A percentile compares a stretch with the other conserved stretches of the same genome.
Conservation (phyloP, 2,113 vertebrate species). For the Phyllopteryx taeniolatus region DNA sequence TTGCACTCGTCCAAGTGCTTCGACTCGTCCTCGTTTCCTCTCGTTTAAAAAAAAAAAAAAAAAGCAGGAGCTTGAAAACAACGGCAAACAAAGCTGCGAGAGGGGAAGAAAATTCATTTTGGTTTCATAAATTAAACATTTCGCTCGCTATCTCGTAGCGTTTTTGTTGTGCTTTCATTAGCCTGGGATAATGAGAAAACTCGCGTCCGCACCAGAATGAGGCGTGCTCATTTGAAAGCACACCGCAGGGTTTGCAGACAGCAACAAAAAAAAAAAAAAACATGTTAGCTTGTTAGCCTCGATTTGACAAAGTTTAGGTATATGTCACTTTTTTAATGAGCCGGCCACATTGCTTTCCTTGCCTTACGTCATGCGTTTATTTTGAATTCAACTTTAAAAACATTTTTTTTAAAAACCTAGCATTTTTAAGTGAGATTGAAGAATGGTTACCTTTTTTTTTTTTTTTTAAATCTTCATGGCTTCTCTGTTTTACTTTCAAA, state of each 20-base stretch:
- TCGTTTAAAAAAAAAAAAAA: conserved; percentile 38
- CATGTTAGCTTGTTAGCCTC: background rate
- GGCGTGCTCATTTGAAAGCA: conserved; percentile 48
- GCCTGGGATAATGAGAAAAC: conserved; percentile 57
- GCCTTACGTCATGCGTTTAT: too few species aligned
- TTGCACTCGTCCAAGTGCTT: conserved; percentile 40
- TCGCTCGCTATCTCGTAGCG: conserved; percentile 14
- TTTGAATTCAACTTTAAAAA: too few species aligned
- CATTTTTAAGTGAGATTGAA: too few species aligned
- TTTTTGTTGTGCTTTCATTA: conserved; percentile 40
- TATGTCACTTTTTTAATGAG: background rate
- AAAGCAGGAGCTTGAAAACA: conserved; percentile 47
- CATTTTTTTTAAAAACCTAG: too few species aligned
- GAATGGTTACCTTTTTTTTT: too few species aligned
- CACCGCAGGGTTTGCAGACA: conserved; percentile 20
- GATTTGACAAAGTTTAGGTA: background rate
- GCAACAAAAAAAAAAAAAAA: background rate
- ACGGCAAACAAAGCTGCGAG: conserved; percentile 51
- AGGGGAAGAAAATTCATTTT: conserved; percentile 33
- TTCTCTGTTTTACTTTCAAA: too few species aligned
- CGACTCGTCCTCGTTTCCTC: background rate
- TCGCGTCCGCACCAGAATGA: conserved; percentile 44
- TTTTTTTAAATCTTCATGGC: too few species aligned
- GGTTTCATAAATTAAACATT: conserved; percentile 52
- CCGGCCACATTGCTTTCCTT: background rate